Percentiles rank a stretch among this genome's conserved stretches.
These are phyloP conservation scores for Amphimallon solstitiale DNA, from an alignment of 2,888 invertebrate genomes.

Conservation along the genomic window DNA sequence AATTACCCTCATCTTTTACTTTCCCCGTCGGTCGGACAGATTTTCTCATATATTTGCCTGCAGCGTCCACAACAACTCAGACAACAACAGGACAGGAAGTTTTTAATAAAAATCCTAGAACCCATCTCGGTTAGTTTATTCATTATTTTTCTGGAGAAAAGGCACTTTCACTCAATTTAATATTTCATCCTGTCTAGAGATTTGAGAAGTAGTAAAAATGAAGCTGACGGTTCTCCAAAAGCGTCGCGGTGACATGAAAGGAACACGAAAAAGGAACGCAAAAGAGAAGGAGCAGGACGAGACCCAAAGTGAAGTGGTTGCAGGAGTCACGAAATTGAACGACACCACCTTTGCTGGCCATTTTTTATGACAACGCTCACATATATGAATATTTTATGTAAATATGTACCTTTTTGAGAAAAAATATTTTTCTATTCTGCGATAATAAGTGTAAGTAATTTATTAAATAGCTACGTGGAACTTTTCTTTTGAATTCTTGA, in stretches of 20 bases:
- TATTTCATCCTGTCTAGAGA: slow-evolving; percentile 33
- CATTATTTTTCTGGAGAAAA: slow-evolving; percentile 31
- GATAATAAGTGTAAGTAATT: background rate
- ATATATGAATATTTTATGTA: slow-evolving; percentile 24
- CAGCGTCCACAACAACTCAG: background rate
- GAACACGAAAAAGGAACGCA: slow-evolving; percentile 20
- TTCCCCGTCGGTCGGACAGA: background rate
- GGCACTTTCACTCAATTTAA: slow-evolving; percentile 33
- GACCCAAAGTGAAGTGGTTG: slow-evolving; percentile 20
- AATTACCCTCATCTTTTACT: slow-evolving; percentile 7
- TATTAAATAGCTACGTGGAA: no score
- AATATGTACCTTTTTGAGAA: slow-evolving; percentile 7
- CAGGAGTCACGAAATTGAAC: slow-evolving; percentile 19
- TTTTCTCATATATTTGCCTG: background rate
- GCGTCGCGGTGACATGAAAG: slow-evolving; percentile 28
- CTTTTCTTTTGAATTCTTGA: no score
- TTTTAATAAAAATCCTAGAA: slow-evolving; percentile 30
- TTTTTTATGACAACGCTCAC: slow-evolving; percentile 9
- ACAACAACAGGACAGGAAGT: slow-evolving; percentile 24
- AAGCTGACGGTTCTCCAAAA: slow-evolving; percentile 28
- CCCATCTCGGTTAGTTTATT: slow-evolving; percentile 33
- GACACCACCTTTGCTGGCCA: slow-evolving; percentile 17
- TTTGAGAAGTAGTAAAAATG: slow-evolving; percentile 33
- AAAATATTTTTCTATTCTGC: slow-evolving; percentile 17
- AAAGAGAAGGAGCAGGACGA: slow-evolving; percentile 27